These are phyloP conservation scores for Amiota mariae DNA, from an alignment of 2,888 invertebrate genomes.

Conservation along the genomic window DNA sequence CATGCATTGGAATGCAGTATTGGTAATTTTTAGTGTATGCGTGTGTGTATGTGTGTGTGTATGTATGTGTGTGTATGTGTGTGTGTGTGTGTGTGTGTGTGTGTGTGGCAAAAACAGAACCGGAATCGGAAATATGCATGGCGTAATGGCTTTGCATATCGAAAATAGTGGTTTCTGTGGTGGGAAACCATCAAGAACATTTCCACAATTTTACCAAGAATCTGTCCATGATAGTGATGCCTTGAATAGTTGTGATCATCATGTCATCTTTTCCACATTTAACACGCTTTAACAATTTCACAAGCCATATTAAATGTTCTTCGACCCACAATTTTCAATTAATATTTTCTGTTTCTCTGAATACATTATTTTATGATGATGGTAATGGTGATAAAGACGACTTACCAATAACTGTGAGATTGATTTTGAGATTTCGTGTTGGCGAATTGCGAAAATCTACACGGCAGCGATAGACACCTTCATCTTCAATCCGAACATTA, in stretches of 20 bases:
- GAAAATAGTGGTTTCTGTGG: conserved; percentile 22
- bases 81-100: conserved; percentile 4
- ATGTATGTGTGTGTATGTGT: neutral
- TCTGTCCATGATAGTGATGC: neutral
- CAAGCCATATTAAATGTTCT: conserved; percentile 8
- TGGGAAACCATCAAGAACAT: neutral
- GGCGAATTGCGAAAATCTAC: conserved; percentile 85
- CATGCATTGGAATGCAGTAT: conserved; percentile 15
- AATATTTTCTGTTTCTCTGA: conserved; percentile 27
- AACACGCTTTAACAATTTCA: conserved; percentile 29
- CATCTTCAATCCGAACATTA: conserved; percentile 77
- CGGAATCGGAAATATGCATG: conserved; percentile 31
- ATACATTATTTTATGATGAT: conserved; percentile 14
- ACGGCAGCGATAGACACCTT: conserved; percentile 82
- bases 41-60: neutral
- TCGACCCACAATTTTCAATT: conserved; percentile 8
- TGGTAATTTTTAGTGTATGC: neutral
- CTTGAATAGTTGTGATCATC: neutral
- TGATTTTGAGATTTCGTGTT: conserved; percentile 82
- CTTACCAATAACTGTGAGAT: conserved; percentile 84
- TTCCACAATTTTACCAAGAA: neutral
- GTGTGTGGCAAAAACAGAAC: neutral
- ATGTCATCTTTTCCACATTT: conserved; percentile 26
- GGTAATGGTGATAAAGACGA: conserved; percentile 44
- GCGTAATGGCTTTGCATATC: conserved; percentile 26